Evolutionary conservation across 2,888 invertebrate species (phyloP).

Genomic region (Anarsia innoxiella): DNA sequence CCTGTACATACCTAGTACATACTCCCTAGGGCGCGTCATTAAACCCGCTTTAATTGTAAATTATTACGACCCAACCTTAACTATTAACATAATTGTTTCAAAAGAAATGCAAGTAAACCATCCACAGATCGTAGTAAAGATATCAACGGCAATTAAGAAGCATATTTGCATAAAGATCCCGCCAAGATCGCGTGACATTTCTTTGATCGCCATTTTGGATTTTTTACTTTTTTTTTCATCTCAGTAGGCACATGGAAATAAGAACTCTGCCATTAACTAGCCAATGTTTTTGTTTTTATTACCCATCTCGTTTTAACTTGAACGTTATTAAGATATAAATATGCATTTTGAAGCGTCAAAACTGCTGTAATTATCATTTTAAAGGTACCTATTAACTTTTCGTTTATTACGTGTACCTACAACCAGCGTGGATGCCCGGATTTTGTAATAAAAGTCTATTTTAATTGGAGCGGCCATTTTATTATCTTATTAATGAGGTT

Average conservation of each 20-base stretch:
- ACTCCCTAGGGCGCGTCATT: too few species aligned
- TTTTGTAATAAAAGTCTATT: slow-evolving; percentile 50
- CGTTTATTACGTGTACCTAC: slow-evolving; percentile 53
- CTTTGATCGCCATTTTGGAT: slow-evolving; percentile 47
- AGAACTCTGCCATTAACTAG: slow-evolving; percentile 39
- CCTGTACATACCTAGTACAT: neutral
- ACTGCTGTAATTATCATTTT: slow-evolving; percentile 48
- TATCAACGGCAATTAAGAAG: slow-evolving; percentile 53
- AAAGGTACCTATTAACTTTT: slow-evolving; percentile 47
- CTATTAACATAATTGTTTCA: slow-evolving; percentile 66
- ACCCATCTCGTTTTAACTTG: slow-evolving; percentile 30
- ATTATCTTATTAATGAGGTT: slow-evolving; percentile 48
- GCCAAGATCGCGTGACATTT: slow-evolving; percentile 42
- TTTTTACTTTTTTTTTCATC: slow-evolving; percentile 41
- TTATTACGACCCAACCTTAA: slow-evolving; percentile 39
- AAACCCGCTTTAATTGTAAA: slow-evolving; percentile 48
- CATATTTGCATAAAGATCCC: slow-evolving; percentile 62
- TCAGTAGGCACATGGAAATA: slow-evolving; percentile 35
- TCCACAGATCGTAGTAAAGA: slow-evolving; percentile 59
- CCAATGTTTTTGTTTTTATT: slow-evolving; percentile 43
- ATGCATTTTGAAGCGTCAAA: slow-evolving; percentile 46
- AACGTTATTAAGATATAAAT: slow-evolving; percentile 32
- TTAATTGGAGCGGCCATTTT: slow-evolving; percentile 55
- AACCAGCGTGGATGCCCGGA: slow-evolving; percentile 32
- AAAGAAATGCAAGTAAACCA: slow-evolving; percentile 57